Conservation (phyloP, 2,113 vertebrate species). For the Neofelis nebulosa region DNA sequence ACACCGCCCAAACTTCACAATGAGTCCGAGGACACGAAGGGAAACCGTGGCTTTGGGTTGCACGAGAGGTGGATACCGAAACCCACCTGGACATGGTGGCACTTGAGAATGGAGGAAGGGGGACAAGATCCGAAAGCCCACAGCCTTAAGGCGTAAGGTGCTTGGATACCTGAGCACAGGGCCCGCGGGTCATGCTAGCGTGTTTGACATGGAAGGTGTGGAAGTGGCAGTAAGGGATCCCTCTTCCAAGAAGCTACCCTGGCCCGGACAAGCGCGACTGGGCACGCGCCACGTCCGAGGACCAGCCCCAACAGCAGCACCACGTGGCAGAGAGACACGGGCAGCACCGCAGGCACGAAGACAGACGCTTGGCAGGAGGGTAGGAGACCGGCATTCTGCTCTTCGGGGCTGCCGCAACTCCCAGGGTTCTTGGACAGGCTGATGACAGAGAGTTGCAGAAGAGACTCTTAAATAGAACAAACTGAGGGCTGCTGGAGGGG, state of each 20-base stretch:
- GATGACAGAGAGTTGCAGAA: background rate
- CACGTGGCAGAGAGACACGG: background rate
- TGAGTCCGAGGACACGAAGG: background rate
- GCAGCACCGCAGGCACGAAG: too few species aligned
- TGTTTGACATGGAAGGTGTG: background rate
- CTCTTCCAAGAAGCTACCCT: background rate
- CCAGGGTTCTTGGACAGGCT: background rate
- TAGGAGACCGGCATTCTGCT: background rate
- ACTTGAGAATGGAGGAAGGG: background rate
- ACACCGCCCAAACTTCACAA: background rate
- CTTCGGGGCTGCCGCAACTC: background rate
- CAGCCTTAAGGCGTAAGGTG: too few species aligned
- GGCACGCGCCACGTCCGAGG: background rate
- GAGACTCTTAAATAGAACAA: too few species aligned
- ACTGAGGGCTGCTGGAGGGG: too few species aligned
- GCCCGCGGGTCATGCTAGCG: background rate
- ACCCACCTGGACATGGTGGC: background rate
- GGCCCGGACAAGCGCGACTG: background rate
- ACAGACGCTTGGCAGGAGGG: background rate
- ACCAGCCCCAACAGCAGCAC: background rate
- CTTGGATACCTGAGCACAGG: background rate
- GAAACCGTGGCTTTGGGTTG: background rate
- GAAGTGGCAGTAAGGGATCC: background rate
- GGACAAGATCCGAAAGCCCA: background rate
- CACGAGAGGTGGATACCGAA: background rate